A percentile compares a stretch with the other conserved stretches of the same genome.
Conservation (phyloP, 2,113 vertebrate species). For the Delphinus delphis region DNA sequence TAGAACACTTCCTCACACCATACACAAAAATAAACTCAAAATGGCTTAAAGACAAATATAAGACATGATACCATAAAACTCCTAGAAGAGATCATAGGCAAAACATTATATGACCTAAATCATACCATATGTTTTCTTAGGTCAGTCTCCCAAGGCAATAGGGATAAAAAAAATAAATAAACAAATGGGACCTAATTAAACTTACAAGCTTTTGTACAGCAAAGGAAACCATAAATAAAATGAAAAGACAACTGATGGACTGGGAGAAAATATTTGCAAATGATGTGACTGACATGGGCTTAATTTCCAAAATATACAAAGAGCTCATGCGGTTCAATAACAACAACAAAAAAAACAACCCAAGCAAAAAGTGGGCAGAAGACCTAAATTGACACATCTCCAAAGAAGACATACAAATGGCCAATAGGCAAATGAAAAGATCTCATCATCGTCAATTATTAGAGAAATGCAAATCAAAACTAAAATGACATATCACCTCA, state of each 20-base stretch:
- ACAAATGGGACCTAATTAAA: neutral
- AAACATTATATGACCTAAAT: neutral
- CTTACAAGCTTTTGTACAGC: neutral
- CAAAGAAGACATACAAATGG: neutral
- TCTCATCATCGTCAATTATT: neutral
- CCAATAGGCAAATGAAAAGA: neutral
- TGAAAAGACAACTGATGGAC: neutral
- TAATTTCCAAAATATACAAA: neutral
- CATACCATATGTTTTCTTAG: neutral
- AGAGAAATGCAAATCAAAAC: neutral
- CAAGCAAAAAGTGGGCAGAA: neutral
- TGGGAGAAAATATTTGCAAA: neutral
- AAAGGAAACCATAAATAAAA: neutral
- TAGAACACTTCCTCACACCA: neutral
- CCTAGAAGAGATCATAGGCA: neutral
- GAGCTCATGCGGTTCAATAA: neutral
- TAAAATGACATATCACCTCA: neutral
- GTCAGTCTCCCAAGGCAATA: neutral
- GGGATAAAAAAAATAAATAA: neutral
- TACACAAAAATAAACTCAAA: neutral
- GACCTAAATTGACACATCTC: neutral
- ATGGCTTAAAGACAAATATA: neutral
- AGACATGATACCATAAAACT: neutral
- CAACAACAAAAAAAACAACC: neutral
- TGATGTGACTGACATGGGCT: neutral